Percentiles rank a stretch among this genome's conserved stretches.
These are phyloP conservation scores for Artibeus jamaicensis DNA, from an alignment of 2,797 vertebrate genomes.

Conservation along the genomic window DNA sequence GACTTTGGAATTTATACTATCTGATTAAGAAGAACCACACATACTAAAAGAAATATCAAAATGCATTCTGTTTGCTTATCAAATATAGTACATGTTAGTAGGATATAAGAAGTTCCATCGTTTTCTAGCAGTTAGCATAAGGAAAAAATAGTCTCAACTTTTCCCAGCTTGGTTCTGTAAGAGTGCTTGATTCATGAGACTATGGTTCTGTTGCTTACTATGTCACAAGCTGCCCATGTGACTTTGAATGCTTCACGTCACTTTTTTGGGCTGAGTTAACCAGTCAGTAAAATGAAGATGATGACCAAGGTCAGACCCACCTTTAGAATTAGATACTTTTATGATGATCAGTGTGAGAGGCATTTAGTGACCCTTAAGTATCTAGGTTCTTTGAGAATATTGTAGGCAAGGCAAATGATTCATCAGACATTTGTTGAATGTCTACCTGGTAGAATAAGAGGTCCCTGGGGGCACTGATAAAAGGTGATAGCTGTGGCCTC, in stretches of 20 bases:
- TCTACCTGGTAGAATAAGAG: conserved; percentile 28
- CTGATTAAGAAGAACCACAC: conserved; percentile 29
- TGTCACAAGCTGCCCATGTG: background rate
- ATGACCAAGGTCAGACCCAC: background rate
- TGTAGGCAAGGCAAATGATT: background rate
- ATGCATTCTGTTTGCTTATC: conserved; percentile 17
- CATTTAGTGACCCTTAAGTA: conserved; percentile 10
- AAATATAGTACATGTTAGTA: background rate
- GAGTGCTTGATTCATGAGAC: background rate
- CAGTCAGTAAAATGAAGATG: background rate
- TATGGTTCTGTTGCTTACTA: background rate
- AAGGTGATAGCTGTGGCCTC: background rate
- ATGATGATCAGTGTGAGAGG: background rate
- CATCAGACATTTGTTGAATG: conserved; percentile 25
- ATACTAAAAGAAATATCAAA: conserved; percentile 25
- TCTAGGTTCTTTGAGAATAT: conserved; percentile 13
- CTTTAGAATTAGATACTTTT: conserved; percentile 38
- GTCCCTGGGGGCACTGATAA: background rate
- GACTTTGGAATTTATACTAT: background rate
- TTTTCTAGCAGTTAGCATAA: conserved; percentile 12
- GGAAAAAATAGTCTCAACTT: background rate
- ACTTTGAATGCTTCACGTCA: conserved; percentile 4
- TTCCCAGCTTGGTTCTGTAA: conserved; percentile 9
- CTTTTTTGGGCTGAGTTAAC: background rate
- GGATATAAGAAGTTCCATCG: conserved; percentile 15